These are phyloP conservation scores for Hetaerina titia DNA, from an alignment of 2,888 invertebrate genomes.

Conservation along the genomic window DNA sequence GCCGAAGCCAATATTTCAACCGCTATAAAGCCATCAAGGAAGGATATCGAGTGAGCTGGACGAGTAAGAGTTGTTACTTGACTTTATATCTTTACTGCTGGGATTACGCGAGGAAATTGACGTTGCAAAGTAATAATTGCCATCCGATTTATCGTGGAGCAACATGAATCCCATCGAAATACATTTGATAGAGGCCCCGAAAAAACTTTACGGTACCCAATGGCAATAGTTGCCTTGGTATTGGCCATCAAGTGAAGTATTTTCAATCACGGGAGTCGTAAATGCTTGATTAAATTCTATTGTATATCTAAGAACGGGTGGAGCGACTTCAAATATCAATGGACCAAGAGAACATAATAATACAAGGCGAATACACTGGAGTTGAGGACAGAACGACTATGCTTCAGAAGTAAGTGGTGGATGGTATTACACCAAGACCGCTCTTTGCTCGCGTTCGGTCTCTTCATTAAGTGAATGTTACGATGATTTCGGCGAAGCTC, in stretches of 20 bases:
- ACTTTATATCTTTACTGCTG: background rate
- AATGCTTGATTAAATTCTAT: background rate
- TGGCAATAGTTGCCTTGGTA: background rate
- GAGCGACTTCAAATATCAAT: background rate
- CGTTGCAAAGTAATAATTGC: background rate
- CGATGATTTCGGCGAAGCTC: background rate
- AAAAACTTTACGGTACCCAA: background rate
- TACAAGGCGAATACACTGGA: background rate
- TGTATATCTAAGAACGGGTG: background rate
- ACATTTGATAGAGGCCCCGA: background rate
- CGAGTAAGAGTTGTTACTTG: background rate
- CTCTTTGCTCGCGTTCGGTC: background rate
- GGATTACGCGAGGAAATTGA: background rate
- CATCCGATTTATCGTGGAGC: background rate
- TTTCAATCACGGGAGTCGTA: background rate
- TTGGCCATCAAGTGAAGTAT: background rate
- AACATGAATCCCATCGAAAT: background rate
- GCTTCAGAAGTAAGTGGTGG: background rate
- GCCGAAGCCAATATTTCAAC: background rate
- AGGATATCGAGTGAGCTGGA: background rate
- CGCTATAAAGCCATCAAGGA: background rate
- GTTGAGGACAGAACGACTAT: background rate
- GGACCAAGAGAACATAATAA: background rate
- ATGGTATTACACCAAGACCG: background rate
- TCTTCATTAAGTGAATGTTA: background rate